Percentiles rank a stretch among this genome's conserved stretches.
Conservation (phyloP, 2,113 vertebrate species). For the Agapornis roseicollis region DNA sequence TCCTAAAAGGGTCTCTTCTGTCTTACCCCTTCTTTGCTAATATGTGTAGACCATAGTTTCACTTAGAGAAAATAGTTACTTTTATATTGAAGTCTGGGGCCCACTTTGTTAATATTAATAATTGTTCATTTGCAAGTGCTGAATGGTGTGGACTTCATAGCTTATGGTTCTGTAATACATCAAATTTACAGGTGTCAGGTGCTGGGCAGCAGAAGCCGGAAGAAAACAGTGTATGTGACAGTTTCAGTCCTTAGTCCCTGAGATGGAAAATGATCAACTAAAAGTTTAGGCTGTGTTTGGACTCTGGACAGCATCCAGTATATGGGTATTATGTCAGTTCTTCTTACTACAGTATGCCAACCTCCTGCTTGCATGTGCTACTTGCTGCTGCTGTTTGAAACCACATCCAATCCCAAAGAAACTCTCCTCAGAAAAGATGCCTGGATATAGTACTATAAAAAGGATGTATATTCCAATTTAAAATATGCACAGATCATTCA, state of each 20-base stretch:
- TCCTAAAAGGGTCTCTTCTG: neutral
- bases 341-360: neutral
- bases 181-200: neutral
- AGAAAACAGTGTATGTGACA: neutral
- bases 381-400: neutral
- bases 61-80: neutral
- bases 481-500: conserved; percentile 64
- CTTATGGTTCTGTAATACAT: neutral
- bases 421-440: neutral
- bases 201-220: neutral
- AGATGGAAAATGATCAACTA: neutral
- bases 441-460: conserved; percentile 55
- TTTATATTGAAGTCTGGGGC: neutral
- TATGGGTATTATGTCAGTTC: neutral
- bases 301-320: neutral
- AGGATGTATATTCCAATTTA: conserved; percentile 61
- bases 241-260: neutral
- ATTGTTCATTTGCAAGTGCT: neutral
- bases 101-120: conserved; percentile 13
- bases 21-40: neutral
- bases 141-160: neutral
- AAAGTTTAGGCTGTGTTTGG: neutral
- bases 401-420: conserved; percentile 7
- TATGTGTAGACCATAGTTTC: neutral
- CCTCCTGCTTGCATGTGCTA: neutral